phyloP scores from a whole-genome alignment of 2,113 vertebrate species.

The Daboia siamensis region DNA sequence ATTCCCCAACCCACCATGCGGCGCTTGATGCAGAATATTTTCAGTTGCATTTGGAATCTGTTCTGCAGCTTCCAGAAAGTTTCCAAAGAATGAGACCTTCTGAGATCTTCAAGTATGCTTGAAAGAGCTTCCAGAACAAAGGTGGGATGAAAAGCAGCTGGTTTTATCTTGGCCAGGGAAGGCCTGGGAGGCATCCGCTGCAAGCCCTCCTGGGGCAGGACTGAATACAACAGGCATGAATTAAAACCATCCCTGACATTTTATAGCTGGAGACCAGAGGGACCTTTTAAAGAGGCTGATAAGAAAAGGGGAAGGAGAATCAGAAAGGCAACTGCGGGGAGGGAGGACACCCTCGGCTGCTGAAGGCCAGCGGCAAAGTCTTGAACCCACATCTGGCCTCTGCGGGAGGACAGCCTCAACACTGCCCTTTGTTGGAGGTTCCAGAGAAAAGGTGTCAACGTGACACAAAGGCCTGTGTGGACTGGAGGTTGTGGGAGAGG shows the following conservation, averaged over 20 bases:
- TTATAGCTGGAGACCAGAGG: neutral
- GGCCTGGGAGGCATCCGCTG: neutral
- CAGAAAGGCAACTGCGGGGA: neutral
- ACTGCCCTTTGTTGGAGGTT: neutral
- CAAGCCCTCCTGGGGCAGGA: neutral
- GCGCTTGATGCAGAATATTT: neutral
- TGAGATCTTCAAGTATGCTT: neutral
- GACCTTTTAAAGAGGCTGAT: neutral
- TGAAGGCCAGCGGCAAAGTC: neutral
- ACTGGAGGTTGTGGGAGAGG: neutral
- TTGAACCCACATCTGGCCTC: neutral
- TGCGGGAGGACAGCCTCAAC: too few relatives aligned
- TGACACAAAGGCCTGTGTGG: neutral
- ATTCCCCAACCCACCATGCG: neutral
- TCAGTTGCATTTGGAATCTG: neutral
- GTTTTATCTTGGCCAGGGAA: neutral
- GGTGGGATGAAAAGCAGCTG: neutral
- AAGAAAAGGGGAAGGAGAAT: neutral
- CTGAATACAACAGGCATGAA: neutral
- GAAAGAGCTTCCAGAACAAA: slow-evolving; percentile 1
- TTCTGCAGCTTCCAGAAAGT: neutral
- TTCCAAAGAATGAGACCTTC: neutral
- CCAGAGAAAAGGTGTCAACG: neutral
- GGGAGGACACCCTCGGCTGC: neutral
- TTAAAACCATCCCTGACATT: neutral